Evolutionary conservation across 2,888 invertebrate genomes (phyloP), one percentile per base, ranked within the genome.

Genomic region (Ectemnius continuus): DNA sequence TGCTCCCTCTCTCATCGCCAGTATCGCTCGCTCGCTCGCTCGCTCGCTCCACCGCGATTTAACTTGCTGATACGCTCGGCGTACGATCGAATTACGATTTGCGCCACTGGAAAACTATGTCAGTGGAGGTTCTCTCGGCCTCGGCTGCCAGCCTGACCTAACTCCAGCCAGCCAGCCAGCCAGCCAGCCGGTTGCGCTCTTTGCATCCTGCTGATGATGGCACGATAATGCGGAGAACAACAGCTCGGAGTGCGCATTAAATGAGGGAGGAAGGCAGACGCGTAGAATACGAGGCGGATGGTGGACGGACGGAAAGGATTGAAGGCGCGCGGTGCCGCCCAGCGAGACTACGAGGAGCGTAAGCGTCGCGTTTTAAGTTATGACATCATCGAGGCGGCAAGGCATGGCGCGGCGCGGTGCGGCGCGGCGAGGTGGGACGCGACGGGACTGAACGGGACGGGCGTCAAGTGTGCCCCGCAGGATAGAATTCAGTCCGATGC

Each of bases 361-460:
- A 83, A 86, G 84, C 78, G 75, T 84, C 86, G 85, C 88, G 88
- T 86, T 88, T 88, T 88, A 88, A 88, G 86, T 86, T 85, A 84
- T 88, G 88, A 88, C 88, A 88, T 88, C 88, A 88, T 80, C 86
- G 36, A 6, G 52, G 83, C 46, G 78, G 79, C 81, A 82, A 80
- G 79, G 36, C 36, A 23, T 6, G 36, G 36, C 36, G 36, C 1
- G 36, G 36, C 11, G 36, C 1, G 36, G 11, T 11, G 4, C 4
- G 36, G 36, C 36, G 36, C 1, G 36, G 36, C 11, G 36, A 11
- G 36, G 11, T 11, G 36, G 8, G 36, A 23, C 23, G 23, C 2
- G 23, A 23, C 23, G 23, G 23, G 23, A 3, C 23, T 23, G 2
- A 3, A 23, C 23, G 23, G 23, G 23, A 23, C 23, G 23, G 23